phyloP scores from a whole-genome alignment of 2,113 vertebrate genomes.

The Cepphus grylle region DNA sequence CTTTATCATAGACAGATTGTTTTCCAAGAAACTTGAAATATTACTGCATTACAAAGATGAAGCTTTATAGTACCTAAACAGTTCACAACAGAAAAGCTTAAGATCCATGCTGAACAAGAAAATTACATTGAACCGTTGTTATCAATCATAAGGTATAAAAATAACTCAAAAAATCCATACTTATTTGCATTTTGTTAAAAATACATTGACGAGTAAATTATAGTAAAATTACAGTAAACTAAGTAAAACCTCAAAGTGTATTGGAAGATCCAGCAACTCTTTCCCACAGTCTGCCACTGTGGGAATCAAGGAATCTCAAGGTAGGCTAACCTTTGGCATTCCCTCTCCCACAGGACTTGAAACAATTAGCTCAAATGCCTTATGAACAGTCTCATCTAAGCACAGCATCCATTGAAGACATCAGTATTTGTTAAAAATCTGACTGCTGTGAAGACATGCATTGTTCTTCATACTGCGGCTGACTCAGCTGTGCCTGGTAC shows the following conservation, averaged over 20 bases:
- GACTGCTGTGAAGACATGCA: not conserved
- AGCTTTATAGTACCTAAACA: not conserved
- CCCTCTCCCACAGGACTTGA: not conserved
- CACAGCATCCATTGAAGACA: not conserved
- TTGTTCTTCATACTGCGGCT: not conserved
- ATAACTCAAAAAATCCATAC: not conserved
- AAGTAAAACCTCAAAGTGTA: not conserved
- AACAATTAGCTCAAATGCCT: not conserved
- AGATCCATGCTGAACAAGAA: not conserved
- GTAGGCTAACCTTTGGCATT: not conserved
- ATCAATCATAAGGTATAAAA: not conserved
- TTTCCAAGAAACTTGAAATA: not conserved
- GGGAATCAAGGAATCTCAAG: not conserved
- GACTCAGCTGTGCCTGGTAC: not conserved
- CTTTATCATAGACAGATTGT: not conserved
- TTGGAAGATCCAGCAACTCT: not conserved
- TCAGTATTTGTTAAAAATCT: not conserved
- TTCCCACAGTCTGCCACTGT: not conserved
- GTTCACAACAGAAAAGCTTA: not conserved
- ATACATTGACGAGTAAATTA: not conserved
- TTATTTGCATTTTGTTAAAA: not conserved
- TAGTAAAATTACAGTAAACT: not conserved
- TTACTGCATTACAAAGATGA: not conserved
- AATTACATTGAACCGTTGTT: not conserved
- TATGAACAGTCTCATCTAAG: not conserved